These are phyloP conservation scores for Prosapia bicincta DNA, from an alignment of 2,888 invertebrate species.

Conservation along the genomic window DNA sequence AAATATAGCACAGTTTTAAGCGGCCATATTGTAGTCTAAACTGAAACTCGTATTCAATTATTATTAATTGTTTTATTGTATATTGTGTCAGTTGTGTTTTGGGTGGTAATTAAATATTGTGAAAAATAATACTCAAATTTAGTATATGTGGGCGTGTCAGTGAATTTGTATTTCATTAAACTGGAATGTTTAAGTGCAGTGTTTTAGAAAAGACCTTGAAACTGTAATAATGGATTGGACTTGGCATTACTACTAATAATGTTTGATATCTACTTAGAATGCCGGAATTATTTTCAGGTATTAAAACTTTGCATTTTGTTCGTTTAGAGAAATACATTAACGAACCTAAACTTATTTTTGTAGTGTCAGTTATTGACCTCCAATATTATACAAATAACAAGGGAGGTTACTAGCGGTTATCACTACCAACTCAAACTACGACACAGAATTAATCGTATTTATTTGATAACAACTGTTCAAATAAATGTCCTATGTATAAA, in stretches of 20 bases:
- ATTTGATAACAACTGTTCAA: not conserved
- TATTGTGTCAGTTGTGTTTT: not conserved
- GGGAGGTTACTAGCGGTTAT: conserved; percentile 24
- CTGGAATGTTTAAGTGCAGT: conserved; percentile 27
- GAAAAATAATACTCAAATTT: not conserved
- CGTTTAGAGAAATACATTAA: not conserved
- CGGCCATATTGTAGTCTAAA: conserved; percentile 32
- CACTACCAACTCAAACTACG: not conserved
- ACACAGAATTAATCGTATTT: not conserved
- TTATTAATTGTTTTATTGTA: not conserved
- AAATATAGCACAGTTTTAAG: conserved; percentile 27
- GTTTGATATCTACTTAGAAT: conserved; percentile 24
- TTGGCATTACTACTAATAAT: conserved; percentile 25
- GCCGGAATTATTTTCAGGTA: conserved; percentile 26
- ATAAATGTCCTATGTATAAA: not conserved
- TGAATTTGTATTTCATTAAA: conserved; percentile 1
- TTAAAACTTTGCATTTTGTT: too few species aligned
- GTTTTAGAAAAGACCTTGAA: conserved; percentile 28
- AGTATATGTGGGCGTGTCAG: conserved; percentile 8
- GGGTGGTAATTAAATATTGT: not conserved
- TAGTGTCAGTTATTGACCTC: not conserved
- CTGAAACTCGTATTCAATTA: conserved; percentile 8
- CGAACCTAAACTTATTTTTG: not conserved
- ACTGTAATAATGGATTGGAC: conserved; percentile 25
- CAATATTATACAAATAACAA: not conserved